Base-by-base conservation (phyloP, 1,140 invertebrate species). In the Diorhabda elongata region DNA sequence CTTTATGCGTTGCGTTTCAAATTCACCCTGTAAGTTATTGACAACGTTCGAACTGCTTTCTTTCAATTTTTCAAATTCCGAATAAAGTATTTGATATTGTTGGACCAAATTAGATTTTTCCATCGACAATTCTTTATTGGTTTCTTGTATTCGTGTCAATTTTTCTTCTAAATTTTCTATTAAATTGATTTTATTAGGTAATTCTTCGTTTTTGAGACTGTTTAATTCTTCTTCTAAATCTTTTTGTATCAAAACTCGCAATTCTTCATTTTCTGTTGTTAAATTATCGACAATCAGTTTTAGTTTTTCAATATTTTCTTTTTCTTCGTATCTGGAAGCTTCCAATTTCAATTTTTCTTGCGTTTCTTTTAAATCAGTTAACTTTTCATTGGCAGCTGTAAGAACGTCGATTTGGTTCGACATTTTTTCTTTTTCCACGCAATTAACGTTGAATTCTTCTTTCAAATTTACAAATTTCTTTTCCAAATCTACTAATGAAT, bases 321-420 rank as follows among this genome's bases (percentile, higher is more conserved):
- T 11, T 64, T 61, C 65, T 58, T 6, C 52, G 26, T 26, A 26
- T 26, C 26, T 26, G 26, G 26, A 26, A 26, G 26, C 79, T 88
- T 85, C 74, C 8, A 84, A 79, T 69, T 89, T 84, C 78, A 90
- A 88, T 74, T 83, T 84, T 71, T 93, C 91, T 80, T 92, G 88
- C 68, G 89, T 88, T 78, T 94, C 91, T 81, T 93, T 93, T 80
- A 91, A 87, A 76, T 93, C 91, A 3, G 88, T 79, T 72, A 92
- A 86, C 61, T 87, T 85, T 52, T 93, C 91, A 78, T 94, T 93
- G n/a, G 91, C 90, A 26, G 87, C 84, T 3, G 87, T 87, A 6
- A 95, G 79, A 4, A 91, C 85, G 71, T 93, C 92, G 64, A 93
- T 85, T 78, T 87, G 86, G 74, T 93, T 92, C 11, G 84, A 70